Evolutionary conservation across 2,113 vertebrate species (phyloP).

Genomic region (Aramus guarauna): DNA sequence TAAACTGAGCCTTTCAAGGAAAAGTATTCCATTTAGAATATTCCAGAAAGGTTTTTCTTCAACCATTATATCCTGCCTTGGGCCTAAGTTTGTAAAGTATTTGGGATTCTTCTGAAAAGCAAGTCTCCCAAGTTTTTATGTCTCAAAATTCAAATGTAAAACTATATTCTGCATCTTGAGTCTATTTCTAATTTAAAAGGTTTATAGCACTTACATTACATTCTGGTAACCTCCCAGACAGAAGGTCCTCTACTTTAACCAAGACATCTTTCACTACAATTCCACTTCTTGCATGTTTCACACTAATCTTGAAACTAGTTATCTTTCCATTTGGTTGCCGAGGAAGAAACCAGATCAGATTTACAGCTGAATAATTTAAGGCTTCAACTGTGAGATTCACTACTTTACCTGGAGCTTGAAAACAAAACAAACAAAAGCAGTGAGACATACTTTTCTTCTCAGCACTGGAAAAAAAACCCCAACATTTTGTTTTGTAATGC

Average conservation of each 20-base stretch:
- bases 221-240: constrained; percentile 87
- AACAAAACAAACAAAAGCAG: constrained; percentile 32
- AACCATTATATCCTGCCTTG: neutral
- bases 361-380: constrained; percentile 86
- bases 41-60: neutral
- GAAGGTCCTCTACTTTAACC: constrained; percentile 89
- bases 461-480: neutral
- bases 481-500: neutral
- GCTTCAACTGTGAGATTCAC: constrained; percentile 90
- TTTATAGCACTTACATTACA: constrained; percentile 85
- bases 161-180: neutral
- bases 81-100: neutral
- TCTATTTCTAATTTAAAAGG: neutral
- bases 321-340: constrained; percentile 94
- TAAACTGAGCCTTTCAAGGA: neutral
- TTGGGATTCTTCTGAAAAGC: neutral
- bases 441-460: neutral
- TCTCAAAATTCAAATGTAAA: neutral
- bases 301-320: constrained; percentile 92
- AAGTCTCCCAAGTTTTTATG: neutral
- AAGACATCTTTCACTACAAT: constrained; percentile 83
- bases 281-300: constrained; percentile 89
- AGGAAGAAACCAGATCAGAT: constrained; percentile 93
- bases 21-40: neutral
- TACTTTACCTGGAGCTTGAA: constrained; percentile 90